phyloP scores from a whole-genome alignment of 2,888 invertebrate genomes.

The Polia nebulosa region DNA sequence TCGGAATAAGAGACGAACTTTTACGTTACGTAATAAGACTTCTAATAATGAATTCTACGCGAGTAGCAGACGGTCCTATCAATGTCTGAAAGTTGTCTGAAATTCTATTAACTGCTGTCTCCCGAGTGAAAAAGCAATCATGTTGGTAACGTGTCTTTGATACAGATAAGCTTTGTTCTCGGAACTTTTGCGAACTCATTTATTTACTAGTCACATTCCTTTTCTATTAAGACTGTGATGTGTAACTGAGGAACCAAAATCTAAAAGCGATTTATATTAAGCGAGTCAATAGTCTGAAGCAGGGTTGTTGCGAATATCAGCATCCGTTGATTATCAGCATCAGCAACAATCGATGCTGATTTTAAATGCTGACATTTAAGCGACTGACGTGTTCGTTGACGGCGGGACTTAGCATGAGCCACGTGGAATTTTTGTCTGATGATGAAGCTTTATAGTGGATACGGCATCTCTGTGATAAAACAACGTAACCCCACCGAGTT shows the following conservation, averaged over 20 bases:
- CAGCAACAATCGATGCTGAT: too few species aligned
- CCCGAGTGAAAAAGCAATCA: constrained; percentile 23
- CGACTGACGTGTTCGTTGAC: too few species aligned
- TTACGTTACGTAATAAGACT: constrained; percentile 4
- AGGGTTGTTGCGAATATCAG: too few species aligned
- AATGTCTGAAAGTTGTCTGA: constrained; percentile 32
- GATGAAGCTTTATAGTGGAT: too few species aligned
- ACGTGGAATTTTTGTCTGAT: too few species aligned
- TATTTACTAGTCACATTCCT: background rate
- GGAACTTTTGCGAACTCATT: background rate
- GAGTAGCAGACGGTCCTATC: constrained; percentile 27
- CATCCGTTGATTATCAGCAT: too few species aligned
- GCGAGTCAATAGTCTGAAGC: background rate
- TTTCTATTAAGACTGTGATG: background rate
- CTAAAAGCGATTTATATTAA: background rate
- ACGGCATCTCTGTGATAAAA: too few species aligned
- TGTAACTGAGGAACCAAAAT: background rate
- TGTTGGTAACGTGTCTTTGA: constrained; percentile 29
- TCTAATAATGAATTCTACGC: constrained; percentile 44
- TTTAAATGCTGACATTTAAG: too few species aligned
- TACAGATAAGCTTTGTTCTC: constrained; percentile 18
- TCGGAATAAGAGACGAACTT: constrained; percentile 11
- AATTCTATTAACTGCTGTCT: constrained; percentile 32
- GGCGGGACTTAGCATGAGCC: too few species aligned
- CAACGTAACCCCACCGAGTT: too few species aligned